Percentiles rank a stretch among this genome's conserved stretches.
These are phyloP conservation scores for Pomatostomus ruficeps DNA, from an alignment of 2,113 vertebrate genomes.

Conservation along the genomic window DNA sequence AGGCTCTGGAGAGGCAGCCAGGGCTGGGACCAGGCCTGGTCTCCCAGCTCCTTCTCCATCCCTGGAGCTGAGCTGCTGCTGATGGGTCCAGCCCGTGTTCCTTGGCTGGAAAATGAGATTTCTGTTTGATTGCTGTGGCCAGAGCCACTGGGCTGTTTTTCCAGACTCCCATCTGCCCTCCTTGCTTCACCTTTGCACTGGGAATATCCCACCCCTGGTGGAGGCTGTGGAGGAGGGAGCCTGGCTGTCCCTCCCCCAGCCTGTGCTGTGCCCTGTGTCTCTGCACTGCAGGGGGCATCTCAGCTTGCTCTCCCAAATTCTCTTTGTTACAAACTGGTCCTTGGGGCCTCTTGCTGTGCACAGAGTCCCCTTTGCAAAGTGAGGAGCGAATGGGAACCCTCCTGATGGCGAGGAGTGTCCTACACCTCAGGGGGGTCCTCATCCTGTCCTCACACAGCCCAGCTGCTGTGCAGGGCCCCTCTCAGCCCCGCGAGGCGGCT, in stretches of 20 bases:
- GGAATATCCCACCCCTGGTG: rapidly evolving
- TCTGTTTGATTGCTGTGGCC: not conserved
- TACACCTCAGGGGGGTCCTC: not conserved
- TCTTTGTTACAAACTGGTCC: not conserved
- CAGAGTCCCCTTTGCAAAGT: not conserved
- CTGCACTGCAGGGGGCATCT: not conserved
- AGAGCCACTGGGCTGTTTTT: not conserved
- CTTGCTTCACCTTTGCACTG: not conserved
- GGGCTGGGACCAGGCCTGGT: not conserved
- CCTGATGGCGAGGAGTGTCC: not conserved
- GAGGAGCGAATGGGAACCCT: rapidly evolving
- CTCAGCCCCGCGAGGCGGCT: rapidly evolving
- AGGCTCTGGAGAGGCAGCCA: not conserved
- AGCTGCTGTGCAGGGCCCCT: not conserved
- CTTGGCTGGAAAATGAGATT: not conserved
- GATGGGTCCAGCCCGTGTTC: rapidly evolving
- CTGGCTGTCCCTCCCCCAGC: not conserved
- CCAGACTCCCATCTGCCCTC: not conserved
- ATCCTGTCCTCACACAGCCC: not conserved
- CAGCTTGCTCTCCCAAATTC: not conserved
- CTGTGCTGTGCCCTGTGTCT: rapidly evolving
- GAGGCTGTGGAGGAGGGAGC: not conserved
- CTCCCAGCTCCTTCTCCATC: not conserved
- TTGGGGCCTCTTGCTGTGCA: not conserved
- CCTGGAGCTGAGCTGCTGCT: not conserved